These are phyloP conservation scores for Hypsibius dujardini DNA, from an alignment of 1,140 invertebrate species.

Conservation along the genomic window DNA sequence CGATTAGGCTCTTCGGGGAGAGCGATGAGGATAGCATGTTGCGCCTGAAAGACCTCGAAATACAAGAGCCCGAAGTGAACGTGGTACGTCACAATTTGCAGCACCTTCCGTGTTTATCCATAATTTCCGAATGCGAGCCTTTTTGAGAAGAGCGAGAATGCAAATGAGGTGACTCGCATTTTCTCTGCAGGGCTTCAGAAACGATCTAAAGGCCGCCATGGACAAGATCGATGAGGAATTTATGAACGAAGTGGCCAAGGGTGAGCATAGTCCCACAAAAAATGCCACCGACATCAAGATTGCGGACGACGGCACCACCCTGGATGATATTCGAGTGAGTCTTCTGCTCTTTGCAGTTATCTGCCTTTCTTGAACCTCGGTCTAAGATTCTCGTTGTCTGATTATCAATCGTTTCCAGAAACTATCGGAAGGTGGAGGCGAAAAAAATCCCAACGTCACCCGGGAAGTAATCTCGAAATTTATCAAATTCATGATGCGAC, in stretches of 20 bases:
- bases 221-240: slow-evolving; percentile 92
- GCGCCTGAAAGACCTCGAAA: slow-evolving; percentile 69
- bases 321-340: slow-evolving; percentile 55
- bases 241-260: slow-evolving; percentile 55
- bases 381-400: slow-evolving; percentile 13
- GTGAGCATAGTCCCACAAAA: slow-evolving; percentile 37
- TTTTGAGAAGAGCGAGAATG: background rate
- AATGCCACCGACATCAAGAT: slow-evolving; percentile 44
- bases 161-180: background rate
- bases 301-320: slow-evolving; percentile 58
- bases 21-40: slow-evolving; percentile 69
- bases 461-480: slow-evolving; percentile 68
- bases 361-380: background rate
- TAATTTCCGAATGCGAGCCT: background rate
- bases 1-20: slow-evolving; percentile 78
- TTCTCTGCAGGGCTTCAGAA: slow-evolving; percentile 57
- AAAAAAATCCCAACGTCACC: slow-evolving; percentile 57
- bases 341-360: slow-evolving; percentile 17
- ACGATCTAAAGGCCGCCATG: slow-evolving; percentile 97
- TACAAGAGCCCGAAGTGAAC: slow-evolving; percentile 82
- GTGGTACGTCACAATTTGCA: slow-evolving; percentile 40
- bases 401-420: slow-evolving; percentile 21
- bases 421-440: slow-evolving; percentile 45
- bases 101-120: background rate
- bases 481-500: slow-evolving; percentile 67